Evolutionary conservation across 2,797 vertebrate species (phyloP).

Genomic region (Heliangelus exortis): DNA sequence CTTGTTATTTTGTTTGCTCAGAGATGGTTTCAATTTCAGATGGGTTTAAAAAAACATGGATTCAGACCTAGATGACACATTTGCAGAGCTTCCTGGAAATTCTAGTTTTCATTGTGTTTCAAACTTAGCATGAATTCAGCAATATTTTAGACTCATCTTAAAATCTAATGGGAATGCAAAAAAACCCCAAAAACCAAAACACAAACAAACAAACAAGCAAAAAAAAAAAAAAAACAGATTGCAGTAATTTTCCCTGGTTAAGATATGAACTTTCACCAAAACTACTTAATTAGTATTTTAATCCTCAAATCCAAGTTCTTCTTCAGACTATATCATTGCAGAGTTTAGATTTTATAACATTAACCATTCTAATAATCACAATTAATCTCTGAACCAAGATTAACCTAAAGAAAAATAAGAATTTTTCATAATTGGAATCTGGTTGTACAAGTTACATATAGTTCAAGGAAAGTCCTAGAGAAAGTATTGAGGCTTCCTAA

Average conservation of each 20-base stretch:
- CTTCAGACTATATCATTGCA: not conserved
- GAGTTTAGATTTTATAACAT: not conserved
- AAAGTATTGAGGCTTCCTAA: not conserved
- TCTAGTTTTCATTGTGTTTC: not conserved
- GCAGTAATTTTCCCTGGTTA: not conserved
- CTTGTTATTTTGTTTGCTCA: not conserved
- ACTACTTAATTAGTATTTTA: not conserved
- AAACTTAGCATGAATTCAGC: not conserved
- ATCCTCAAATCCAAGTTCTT: not conserved
- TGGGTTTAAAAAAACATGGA: not conserved
- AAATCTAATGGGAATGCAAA: not conserved
- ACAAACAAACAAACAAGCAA: too few species aligned
- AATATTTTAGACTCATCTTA: not conserved
- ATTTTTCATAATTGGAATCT: not conserved
- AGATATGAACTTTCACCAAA: not conserved
- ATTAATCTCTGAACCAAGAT: not conserved
- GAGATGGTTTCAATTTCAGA: not conserved
- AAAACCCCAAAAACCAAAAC: not conserved
- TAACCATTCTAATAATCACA: not conserved
- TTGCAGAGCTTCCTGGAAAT: not conserved
- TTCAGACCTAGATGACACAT: not conserved
- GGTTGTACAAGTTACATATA: not conserved
- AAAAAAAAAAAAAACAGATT: too few species aligned
- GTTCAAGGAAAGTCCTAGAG: not conserved
- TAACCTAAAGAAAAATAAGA: not conserved